Base-by-base conservation (phyloP, 2,888 invertebrate species). In the Coenonympha glycerion region DNA sequence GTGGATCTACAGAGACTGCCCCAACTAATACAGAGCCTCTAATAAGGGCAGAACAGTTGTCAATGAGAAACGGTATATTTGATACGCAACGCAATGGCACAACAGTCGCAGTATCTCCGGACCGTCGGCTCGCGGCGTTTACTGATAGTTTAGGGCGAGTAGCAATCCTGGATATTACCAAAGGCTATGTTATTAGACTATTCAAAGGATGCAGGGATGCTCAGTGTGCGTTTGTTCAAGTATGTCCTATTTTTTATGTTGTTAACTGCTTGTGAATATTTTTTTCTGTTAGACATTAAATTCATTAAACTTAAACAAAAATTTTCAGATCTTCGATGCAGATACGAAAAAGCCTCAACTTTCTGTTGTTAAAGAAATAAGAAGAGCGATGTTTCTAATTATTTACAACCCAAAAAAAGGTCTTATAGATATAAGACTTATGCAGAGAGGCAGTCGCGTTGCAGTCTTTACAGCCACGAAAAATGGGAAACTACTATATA, bases 131-230 rank as follows among this genome's bases (percentile, higher is more conserved):
- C 3, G 95, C 95, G 0, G 95, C 93, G 0, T 88, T 96, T 33
- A 90, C 93, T 0, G 99, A 99, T 78, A 92, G 91, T 61, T 90
- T 95, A 66, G 98, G 98, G 19, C 90, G 99, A 50, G 94, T 99
- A 0, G 90, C 94, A 34, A 86, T 99, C 11, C 80, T 99, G 24
- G 97, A 99, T 78, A 91, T 95, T 9, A 89, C 89, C 40, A 90
- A 90, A 59, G 96, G 97, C 1, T 89, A 93, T 46, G 91, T 94
- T 18, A 81, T 97, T 30, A 89, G 96, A 45, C 92, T 98, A 69
- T 97, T 97, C 90, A 98, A 98, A 87, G 98, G 99, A 3, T 99
- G 97, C 76, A 89, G 98, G 44, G 96, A 98, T 72, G 98, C 98
- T 0, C 95, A 98, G 72, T 95, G 97, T 73, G 96, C 95, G 2